Percentiles rank a stretch among this genome's conserved stretches.
These are phyloP conservation scores for Spilarctia lutea DNA, from an alignment of 2,888 invertebrate species.

Conservation along the genomic window DNA sequence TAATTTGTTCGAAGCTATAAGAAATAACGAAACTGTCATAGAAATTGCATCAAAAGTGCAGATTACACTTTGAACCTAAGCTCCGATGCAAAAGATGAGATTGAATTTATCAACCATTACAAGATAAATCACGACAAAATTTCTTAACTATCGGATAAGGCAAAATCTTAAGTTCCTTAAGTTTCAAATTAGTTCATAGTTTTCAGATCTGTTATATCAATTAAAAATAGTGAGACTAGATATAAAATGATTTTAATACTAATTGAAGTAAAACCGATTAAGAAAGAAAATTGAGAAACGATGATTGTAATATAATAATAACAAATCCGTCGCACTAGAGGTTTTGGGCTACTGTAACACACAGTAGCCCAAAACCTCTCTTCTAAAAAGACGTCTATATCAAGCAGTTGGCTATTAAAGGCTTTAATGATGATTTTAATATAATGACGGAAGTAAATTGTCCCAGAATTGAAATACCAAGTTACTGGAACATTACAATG, in stretches of 20 bases:
- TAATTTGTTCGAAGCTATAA: no score
- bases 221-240: not conserved
- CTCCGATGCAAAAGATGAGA: not conserved
- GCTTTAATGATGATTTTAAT: no score
- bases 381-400: no score
- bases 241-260: not conserved
- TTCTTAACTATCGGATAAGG: constrained; percentile 5
- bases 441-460: not conserved
- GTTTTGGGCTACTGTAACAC: no score
- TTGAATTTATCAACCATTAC: not conserved
- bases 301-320: not conserved
- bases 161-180: not conserved
- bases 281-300: not conserved
- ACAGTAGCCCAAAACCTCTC: no score
- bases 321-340: no score
- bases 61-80: not conserved
- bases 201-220: not conserved
- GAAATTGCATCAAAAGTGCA: not conserved
- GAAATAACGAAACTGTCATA: not conserved
- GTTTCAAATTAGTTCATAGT: not conserved
- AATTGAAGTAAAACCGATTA: not conserved
- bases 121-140: not conserved
- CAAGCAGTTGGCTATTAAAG: no score
- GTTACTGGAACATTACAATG: not conserved
- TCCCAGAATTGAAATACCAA: not conserved